Base-by-base conservation (phyloP, 2,888 invertebrate species). In the Temnothorax rugatulus region DNA sequence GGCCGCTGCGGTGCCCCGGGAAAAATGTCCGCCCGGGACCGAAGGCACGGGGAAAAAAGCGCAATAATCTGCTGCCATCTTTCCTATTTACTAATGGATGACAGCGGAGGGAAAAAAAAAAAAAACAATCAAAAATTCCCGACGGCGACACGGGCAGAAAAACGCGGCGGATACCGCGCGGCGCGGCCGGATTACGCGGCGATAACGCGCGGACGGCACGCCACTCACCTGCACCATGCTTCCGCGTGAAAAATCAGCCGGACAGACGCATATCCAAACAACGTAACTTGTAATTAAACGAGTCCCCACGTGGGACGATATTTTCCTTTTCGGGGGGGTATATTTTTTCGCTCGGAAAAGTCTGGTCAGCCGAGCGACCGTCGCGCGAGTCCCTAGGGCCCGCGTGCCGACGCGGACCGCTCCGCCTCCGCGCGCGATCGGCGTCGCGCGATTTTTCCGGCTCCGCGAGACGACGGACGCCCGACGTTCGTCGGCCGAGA, bases 51-150 rank as follows among this genome's bases (percentile, higher is more conserved):
- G 73, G 94, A 94, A 94, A 94, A 94, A 94, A 94, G 94, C 93
- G 93, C 93, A 94, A 94, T 94, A 94, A 94, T 94, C 94, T 94
- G 94, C 94, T 94, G 94, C 94, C 94, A 94, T 94, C 94, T 94
- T 94, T 94, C 93, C 94, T 94, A 94, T 94, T 94, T 94, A 94
- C 94, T 94, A 94, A 94, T 94, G 94, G 94, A 94, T 94, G 94
- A 93, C 93, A 93, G 93, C 91, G 91, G 90, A 34, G n/a, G 41
- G 41, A 21, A 38, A 61, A 92, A 94, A 94, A 94, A 86, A 94
- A 86, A 94, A 94, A 93, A 94, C 93, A 93, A 93, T 92, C 90
- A 94, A 94, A 94, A 94, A 94, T 93, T 93, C 92, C 91, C 92
- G 91, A 93, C 92, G 92, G 38, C 34, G 91, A 90, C 90, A 89